Conservation (phyloP, 1,140 invertebrate species). For the Bursaphelenchus mucronatus region DNA sequence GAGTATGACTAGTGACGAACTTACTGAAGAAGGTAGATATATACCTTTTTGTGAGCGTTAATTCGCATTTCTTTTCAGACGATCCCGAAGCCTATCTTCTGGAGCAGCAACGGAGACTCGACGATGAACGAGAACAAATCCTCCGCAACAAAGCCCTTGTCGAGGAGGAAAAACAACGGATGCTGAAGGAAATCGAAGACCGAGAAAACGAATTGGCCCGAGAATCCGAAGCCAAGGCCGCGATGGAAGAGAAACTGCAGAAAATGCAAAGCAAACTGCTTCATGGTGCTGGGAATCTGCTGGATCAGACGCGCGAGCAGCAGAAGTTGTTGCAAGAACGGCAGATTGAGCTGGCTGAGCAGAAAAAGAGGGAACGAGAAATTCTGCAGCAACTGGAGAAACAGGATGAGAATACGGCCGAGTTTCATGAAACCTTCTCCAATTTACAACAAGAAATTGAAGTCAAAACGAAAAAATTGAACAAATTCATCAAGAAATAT, state of each 20-base stretch:
- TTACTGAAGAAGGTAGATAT: constrained; percentile 55
- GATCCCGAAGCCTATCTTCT: constrained; percentile 62
- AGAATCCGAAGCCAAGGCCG: constrained; percentile 66
- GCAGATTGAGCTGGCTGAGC: constrained; percentile 75
- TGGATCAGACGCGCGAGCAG: constrained; percentile 84
- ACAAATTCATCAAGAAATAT: constrained; percentile 69
- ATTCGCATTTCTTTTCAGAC: neutral
- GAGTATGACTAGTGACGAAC: constrained; percentile 51
- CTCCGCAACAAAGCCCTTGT: constrained; percentile 65
- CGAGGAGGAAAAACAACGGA: constrained; percentile 66
- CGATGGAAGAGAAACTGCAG: constrained; percentile 64
- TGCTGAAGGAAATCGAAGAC: constrained; percentile 66
- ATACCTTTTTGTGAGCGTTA: neutral
- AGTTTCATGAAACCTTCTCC: constrained; percentile 77
- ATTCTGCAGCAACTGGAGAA: constrained; percentile 79
- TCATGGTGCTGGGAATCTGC: constrained; percentile 76
- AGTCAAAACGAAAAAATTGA: constrained; percentile 80
- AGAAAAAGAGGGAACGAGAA: constrained; percentile 75
- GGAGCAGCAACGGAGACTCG: constrained; percentile 64
- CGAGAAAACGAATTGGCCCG: constrained; percentile 66
- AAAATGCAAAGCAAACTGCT: constrained; percentile 82
- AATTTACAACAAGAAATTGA: constrained; percentile 86
- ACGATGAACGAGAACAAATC: constrained; percentile 66
- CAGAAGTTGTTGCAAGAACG: constrained; percentile 76
- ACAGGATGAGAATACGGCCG: constrained; percentile 80